Evolutionary conservation across 2,797 vertebrate genomes (phyloP), one percentile per base, ranked within the genome.

Genomic region (Galagoides demidoff): DNA sequence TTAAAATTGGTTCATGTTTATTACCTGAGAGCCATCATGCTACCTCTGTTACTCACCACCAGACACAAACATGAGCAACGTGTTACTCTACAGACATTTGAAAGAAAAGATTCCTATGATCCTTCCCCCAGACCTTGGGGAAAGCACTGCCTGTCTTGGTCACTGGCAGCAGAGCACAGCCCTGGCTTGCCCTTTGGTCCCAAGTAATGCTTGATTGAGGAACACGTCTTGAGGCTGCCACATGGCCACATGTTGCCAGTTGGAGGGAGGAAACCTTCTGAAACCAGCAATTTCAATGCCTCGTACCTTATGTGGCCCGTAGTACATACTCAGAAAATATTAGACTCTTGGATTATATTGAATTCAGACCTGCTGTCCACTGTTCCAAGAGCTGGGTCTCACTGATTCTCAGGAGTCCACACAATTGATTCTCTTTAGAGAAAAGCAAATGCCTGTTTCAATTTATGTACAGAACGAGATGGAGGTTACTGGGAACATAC

Each of bases 121-220:
- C n/a, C 22, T 4, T 77, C 52, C 61, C 39, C 74, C 17, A 3
- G 19, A 86, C 70, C 19, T 27, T 0, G 39, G 68, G 31, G 31
- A 39, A 66, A 59, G 17, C 70, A 92, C 45, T 61, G 52, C 31
- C 52, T 63, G 11, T 8, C 64, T 77, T 85, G 76, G 91, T 95
- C 89, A 45, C 2, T 1, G 45, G n/a, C 9, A 57, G 5, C 43
- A 49, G 59, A 90, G 78, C 64, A 22, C 9, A 29, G 52, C 23
- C n/a, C 25, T 45, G 29, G 7, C 25, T 57, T 16, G 43, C n/a
- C 77, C 79, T 66, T 88, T 92, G 91, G 68, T 94, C 96, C 92
- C 86, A 55, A 20, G 61, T 31, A 16, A 71, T 7, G 22, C 76
- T 93, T 74, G 29, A 23, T 25, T 1, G 14, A 23, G 31, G 17